Conservation (phyloP, 2,888 invertebrate genomes). For the Epicampocera succincta region DNA sequence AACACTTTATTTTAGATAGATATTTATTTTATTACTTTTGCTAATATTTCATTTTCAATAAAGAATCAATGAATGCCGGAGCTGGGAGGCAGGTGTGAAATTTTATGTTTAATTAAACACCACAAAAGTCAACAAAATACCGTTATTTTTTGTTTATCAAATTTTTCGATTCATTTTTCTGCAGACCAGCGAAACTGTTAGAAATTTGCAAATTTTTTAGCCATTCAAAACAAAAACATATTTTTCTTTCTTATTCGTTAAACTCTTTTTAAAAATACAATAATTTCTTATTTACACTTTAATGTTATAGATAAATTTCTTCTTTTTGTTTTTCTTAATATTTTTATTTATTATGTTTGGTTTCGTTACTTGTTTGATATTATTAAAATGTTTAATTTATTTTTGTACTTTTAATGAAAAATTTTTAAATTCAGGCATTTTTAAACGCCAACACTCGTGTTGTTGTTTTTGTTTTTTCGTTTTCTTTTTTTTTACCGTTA, state of each 20-base stretch:
- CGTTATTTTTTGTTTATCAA: too few relatives aligned
- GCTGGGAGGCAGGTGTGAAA: neutral
- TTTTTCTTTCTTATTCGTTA: too few relatives aligned
- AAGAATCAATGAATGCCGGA: constrained; percentile 1
- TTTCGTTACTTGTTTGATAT: constrained; percentile 19
- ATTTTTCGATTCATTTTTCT: too few relatives aligned
- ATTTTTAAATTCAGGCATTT: constrained; percentile 9
- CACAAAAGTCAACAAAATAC: neutral
- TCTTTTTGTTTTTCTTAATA: too few relatives aligned
- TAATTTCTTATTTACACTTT: neutral
- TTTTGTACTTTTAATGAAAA: constrained; percentile 30
- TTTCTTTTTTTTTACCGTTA: constrained; percentile 5
- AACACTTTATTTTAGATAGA: constrained; percentile 18
- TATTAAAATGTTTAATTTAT: constrained; percentile 7
- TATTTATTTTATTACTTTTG: constrained; percentile 33
- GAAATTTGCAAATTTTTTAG: too few relatives aligned
- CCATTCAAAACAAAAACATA: too few relatives aligned
- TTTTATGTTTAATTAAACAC: neutral
- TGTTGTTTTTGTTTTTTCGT: too few relatives aligned
- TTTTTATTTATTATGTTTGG: neutral
- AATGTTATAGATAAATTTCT: neutral
- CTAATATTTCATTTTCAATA: constrained; percentile 30
- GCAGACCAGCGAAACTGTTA: too few relatives aligned
- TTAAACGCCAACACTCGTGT: constrained; percentile 43
- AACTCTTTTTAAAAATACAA: too few relatives aligned